phyloP scores from a whole-genome alignment of 2,888 invertebrate species.

The Pimpla rufipes region DNA sequence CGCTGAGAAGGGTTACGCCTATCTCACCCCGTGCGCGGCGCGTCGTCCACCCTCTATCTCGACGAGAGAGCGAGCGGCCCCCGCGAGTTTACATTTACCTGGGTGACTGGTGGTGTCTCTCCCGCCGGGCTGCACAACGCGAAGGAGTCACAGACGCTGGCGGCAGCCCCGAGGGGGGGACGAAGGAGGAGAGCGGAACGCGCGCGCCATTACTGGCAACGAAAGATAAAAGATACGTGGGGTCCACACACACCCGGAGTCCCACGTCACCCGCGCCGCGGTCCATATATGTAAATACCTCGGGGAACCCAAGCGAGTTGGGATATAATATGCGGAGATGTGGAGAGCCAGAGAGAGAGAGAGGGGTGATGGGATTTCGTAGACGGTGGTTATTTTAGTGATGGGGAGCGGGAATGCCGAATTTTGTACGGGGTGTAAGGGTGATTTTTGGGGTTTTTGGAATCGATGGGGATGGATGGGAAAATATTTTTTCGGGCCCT shows the following conservation, averaged over 20 bases:
- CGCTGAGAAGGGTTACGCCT: constrained; percentile 70
- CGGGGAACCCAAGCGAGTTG: constrained; percentile 81
- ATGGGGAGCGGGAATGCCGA: no score
- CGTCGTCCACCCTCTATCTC: constrained; percentile 75
- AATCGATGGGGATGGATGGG: no score
- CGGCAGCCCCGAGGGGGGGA: constrained; percentile 34
- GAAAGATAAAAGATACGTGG: constrained; percentile 84
- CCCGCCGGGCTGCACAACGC: constrained; percentile 57
- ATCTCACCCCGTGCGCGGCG: constrained; percentile 77
- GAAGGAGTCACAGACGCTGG: constrained; percentile 79
- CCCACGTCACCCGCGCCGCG: constrained; percentile 60
- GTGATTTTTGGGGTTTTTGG: no score
- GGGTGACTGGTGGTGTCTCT: constrained; percentile 58
- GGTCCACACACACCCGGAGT: constrained; percentile 77
- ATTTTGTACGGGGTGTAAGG: no score
- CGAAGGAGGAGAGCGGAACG: constrained; percentile 45
- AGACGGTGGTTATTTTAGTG: constrained; percentile 25
- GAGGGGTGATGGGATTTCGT: constrained; percentile 33
- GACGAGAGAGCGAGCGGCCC: constrained; percentile 48
- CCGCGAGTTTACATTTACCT: constrained; percentile 75
- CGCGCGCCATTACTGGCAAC: constrained; percentile 79
- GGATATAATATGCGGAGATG: no score
- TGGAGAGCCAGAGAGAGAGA: constrained; percentile 67
- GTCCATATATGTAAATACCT: constrained; percentile 85
- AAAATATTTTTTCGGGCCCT: no score